Percentiles rank a stretch among this genome's conserved stretches.
phyloP scores from a whole-genome alignment of 2,113 vertebrate species.

The Globicephala melas region DNA sequence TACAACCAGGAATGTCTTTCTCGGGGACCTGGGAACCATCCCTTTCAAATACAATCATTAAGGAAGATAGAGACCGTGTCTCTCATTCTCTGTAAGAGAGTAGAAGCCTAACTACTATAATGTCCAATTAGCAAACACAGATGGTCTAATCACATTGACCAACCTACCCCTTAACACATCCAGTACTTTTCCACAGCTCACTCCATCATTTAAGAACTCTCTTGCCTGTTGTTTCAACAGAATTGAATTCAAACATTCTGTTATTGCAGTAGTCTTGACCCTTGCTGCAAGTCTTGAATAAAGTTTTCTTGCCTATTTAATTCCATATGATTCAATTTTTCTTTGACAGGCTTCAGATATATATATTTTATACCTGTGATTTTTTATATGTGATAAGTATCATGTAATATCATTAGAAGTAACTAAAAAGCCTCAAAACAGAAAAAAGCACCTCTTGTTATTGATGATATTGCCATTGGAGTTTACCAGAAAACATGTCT shows the following conservation, averaged over 20 bases:
- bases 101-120: background rate
- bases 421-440: background rate
- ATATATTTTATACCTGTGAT: background rate
- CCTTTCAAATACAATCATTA: background rate
- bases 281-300: background rate
- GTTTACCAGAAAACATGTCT: background rate
- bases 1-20: background rate
- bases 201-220: background rate
- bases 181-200: background rate
- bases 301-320: background rate
- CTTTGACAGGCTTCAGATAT: background rate
- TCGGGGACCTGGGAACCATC: background rate
- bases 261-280: background rate
- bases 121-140: background rate
- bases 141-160: background rate
- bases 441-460: background rate
- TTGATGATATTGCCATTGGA: background rate
- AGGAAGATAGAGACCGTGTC: background rate
- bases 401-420: background rate
- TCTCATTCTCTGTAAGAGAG: background rate
- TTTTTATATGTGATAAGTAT: background rate
- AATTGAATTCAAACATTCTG: background rate
- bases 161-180: background rate
- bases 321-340: background rate
- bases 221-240: background rate